Base-by-base conservation (phyloP, 1,140 invertebrate genomes). In the Agrilus planipennis region DNA sequence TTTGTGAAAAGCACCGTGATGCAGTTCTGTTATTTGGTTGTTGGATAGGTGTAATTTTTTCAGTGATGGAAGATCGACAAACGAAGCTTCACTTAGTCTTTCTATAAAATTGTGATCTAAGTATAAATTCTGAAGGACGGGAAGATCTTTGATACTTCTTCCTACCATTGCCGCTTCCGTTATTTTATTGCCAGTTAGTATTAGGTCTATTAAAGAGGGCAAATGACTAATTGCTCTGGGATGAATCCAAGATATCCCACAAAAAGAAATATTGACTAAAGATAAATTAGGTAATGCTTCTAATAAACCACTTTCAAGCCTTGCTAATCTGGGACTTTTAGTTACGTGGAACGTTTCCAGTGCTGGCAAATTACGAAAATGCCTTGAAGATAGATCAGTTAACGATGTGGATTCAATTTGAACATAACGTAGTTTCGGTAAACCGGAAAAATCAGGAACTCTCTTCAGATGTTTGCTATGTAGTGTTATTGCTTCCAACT, bases 401-500 rank as follows among this genome's bases (percentile, higher is more conserved):
- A 88, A 57, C 2, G 75, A 72, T 19, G 69, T 70, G 0, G 83
- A 81, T 50, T 88, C 76, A 4, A 85, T 66, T 59, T 74, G 77
- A 17, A 81, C 46, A 46, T 81, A 79, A 44, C 70, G 69, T 7
- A 82, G 55, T 53, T 75, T 78, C 2, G 69, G 64, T 34, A 81
- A 60, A 16, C 75, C 73, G 0, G 72, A 71, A 37, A 84, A 77
- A 28, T 70, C 67, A 0, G 84, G 82, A 40, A 84, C 58, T 39
- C 81, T 68, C 50, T 81, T 84, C 43, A 88, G 64, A 34, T 72
- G 70, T 39, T 79, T 74, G 5, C 80, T 81, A 54, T 84, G 77
- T 41, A 88, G 69, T 0, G 86, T 89, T 20, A 89, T 70, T 1
- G 86, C 86, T 65, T 89, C 80, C 19, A 89, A 65, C 48, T 78